A percentile compares a stretch with the other conserved stretches of the same genome.
These are phyloP conservation scores for Drosophila malerkotliana DNA, from an alignment of 1,140 invertebrate genomes.

Conservation along the genomic window DNA sequence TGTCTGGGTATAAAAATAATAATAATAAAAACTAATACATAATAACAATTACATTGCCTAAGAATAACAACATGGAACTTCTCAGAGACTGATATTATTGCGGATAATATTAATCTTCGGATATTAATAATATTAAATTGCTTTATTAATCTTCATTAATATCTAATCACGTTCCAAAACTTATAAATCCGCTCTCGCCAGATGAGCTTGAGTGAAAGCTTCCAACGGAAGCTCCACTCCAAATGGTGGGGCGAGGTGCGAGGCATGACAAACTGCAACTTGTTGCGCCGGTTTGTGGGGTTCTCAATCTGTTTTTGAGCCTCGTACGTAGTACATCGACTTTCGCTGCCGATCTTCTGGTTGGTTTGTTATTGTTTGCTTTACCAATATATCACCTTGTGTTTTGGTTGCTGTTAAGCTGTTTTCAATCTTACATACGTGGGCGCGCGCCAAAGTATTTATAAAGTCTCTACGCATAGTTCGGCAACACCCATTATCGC, in stretches of 20 bases:
- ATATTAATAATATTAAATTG: too few relatives aligned
- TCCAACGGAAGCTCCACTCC: background rate
- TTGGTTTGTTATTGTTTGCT: conserved; percentile 51
- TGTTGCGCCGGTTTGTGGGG: conserved; percentile 66
- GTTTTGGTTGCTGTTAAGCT: conserved; percentile 5
- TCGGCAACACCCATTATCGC: conserved; percentile 13
- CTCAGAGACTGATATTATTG: too few relatives aligned
- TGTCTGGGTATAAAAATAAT: too few relatives aligned
- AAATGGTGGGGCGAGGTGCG: background rate
- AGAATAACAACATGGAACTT: too few relatives aligned
- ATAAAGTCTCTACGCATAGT: conserved; percentile 36
- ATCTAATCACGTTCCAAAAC: background rate
- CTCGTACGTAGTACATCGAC: conserved; percentile 42
- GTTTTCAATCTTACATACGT: conserved; percentile 47
- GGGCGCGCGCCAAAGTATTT: conserved; percentile 49
- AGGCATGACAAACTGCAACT: conserved; percentile 53
- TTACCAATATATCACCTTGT: conserved; percentile 11
- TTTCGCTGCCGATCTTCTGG: conserved; percentile 14
- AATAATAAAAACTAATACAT: too few relatives aligned
- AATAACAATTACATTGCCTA: too few relatives aligned
- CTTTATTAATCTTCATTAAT: too few relatives aligned
- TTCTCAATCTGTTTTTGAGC: conserved; percentile 26
- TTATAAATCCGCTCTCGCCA: background rate
- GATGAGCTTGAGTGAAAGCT: conserved; percentile 30
- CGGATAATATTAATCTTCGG: too few relatives aligned